A percentile compares a stretch with the other conserved stretches of the same genome.
phyloP scores from a whole-genome alignment of 1,140 invertebrate genomes.

The Scaptomyza graminum region DNA sequence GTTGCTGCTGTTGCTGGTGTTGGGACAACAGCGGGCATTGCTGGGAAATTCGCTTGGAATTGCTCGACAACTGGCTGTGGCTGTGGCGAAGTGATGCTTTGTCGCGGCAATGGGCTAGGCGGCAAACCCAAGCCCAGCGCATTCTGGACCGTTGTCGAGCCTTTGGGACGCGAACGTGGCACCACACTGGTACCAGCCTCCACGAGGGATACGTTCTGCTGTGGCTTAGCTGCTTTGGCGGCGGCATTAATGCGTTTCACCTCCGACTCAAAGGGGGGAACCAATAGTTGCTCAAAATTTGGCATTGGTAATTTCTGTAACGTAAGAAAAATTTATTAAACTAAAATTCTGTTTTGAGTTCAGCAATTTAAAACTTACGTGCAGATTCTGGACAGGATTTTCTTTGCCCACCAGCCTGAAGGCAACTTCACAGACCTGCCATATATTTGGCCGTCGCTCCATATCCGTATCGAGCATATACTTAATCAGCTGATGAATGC shows the following conservation, averaged over 20 bases:
- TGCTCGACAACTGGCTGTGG: slow-evolving; percentile 78
- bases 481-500: slow-evolving; percentile 87
- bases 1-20: slow-evolving; percentile 57
- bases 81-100: slow-evolving; percentile 82
- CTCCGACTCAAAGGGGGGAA: slow-evolving; percentile 88
- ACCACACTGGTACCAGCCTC: slow-evolving; percentile 91
- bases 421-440: slow-evolving; percentile 92
- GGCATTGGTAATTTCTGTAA: slow-evolving; percentile 87
- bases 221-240: slow-evolving; percentile 83
- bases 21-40: slow-evolving; percentile 64
- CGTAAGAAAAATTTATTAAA: background rate
- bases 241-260: slow-evolving; percentile 86
- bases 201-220: slow-evolving; percentile 85
- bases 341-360: background rate
- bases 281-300: slow-evolving; percentile 87
- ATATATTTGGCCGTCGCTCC: slow-evolving; percentile 94
- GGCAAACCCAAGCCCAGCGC: slow-evolving; percentile 84
- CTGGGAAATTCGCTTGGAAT: slow-evolving; percentile 83
- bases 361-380: slow-evolving; percentile 86
- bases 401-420: slow-evolving; percentile 90
- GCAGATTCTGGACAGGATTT: slow-evolving; percentile 92
- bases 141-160: slow-evolving; percentile 83
- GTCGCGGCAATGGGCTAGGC: slow-evolving; percentile 84
- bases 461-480: slow-evolving; percentile 94
- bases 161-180: slow-evolving; percentile 93